These are phyloP conservation scores for Caerostris extrusa DNA, from an alignment of 1,140 invertebrate species.

Conservation along the genomic window DNA sequence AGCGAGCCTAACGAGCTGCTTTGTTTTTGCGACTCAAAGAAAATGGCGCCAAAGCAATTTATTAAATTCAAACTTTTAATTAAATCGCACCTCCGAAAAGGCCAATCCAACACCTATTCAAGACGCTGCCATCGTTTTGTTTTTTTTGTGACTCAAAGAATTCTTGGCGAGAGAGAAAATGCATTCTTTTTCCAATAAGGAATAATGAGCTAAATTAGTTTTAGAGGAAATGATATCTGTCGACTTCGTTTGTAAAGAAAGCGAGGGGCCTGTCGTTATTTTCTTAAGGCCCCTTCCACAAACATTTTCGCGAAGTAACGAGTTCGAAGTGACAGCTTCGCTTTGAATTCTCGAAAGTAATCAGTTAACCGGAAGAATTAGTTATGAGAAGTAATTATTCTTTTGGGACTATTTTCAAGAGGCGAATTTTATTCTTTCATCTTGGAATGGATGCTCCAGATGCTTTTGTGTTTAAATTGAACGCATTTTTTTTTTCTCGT, in stretches of 20 bases:
- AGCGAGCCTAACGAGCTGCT: background rate
- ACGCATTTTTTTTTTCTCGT: background rate
- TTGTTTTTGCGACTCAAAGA: constrained; percentile 3
- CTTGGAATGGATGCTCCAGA: no score
- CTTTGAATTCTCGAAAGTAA: background rate
- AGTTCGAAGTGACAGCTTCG: background rate
- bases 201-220: background rate
- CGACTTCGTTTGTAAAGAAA: background rate
- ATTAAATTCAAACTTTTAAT: constrained; percentile 49
- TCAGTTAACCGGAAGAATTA: background rate
- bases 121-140: background rate
- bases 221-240: background rate
- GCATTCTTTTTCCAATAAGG: background rate
- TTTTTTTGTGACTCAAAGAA: background rate
- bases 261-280: background rate
- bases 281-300: background rate
- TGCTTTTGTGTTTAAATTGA: no score
- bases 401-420: no score
- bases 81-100: background rate
- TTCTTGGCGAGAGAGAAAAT: background rate
- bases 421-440: no score
- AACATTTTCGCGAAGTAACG: background rate
- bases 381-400: background rate
- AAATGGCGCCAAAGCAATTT: constrained; percentile 18
- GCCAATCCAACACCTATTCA: constrained; percentile 26